Evolutionary conservation across 2,797 vertebrate species (phyloP).

Genomic region (Enteromius mattozi): DNA sequence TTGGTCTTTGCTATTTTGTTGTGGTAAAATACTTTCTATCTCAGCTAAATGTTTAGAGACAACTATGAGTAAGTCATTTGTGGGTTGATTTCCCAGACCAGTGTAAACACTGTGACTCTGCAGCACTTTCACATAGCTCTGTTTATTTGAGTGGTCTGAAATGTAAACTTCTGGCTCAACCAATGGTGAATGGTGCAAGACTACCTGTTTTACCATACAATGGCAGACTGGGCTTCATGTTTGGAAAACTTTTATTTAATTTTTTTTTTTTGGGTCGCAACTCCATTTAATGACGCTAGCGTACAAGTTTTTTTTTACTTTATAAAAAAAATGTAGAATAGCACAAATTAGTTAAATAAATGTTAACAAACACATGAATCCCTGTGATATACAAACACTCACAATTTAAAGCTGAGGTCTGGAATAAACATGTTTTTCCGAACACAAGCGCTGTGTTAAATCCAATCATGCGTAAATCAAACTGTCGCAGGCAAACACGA

Average conservation of each 20-base stretch:
- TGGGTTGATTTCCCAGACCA: neutral
- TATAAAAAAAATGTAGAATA: neutral
- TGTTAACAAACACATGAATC: neutral
- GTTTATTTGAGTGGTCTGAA: constrained; percentile 24
- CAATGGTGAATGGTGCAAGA: neutral
- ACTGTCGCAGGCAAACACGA: constrained; percentile 61
- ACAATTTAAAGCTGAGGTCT: constrained; percentile 27
- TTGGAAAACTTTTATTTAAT: neutral
- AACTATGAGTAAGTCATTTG: constrained; percentile 10
- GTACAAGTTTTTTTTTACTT: neutral
- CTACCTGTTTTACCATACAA: constrained; percentile 4
- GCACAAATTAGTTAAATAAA: neutral
- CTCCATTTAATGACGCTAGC: neutral
- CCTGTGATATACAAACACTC: constrained; percentile 23
- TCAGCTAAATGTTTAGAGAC: constrained; percentile 9
- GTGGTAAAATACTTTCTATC: neutral
- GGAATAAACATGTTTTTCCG: constrained; percentile 32
- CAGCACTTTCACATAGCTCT: constrained; percentile 24
- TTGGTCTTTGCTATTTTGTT: neutral
- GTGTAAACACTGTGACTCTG: constrained; percentile 26
- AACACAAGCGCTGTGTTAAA: constrained; percentile 33
- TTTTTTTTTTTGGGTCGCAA: no score
- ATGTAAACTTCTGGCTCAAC: constrained; percentile 12
- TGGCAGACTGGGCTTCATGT: neutral
- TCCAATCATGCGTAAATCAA: constrained; percentile 64